phyloP scores from a whole-genome alignment of 1,140 invertebrate genomes.

The Drosophila neocordata region DNA sequence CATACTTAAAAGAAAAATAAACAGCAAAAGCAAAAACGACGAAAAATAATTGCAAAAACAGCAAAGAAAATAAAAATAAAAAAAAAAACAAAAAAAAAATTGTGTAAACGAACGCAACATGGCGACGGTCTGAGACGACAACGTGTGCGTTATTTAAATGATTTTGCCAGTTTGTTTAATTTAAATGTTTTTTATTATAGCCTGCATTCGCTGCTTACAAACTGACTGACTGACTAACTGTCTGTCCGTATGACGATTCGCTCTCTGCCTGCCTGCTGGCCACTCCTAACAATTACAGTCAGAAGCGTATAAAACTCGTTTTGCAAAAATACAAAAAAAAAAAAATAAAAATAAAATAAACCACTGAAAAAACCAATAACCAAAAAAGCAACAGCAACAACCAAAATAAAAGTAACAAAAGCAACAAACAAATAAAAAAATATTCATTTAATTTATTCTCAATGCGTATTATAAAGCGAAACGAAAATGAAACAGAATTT shows the following conservation, averaged over 20 bases:
- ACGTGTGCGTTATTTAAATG: slow-evolving; percentile 78
- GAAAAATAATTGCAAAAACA: slow-evolving; percentile 74
- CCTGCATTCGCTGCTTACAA: slow-evolving; percentile 45
- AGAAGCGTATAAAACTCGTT: slow-evolving; percentile 43
- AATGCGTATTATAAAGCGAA: slow-evolving; percentile 57
- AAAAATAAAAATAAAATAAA: slow-evolving; percentile 21
- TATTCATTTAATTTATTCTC: slow-evolving; percentile 68
- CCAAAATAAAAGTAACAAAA: slow-evolving; percentile 44
- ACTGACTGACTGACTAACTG: neutral
- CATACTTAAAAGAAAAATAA: slow-evolving; percentile 50
- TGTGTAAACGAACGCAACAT: slow-evolving; percentile 61
- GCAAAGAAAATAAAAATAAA: slow-evolving; percentile 43
- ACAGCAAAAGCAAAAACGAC: slow-evolving; percentile 65
- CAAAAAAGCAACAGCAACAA: slow-evolving; percentile 42
- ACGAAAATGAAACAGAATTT: slow-evolving; percentile 39
- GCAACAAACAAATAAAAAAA: slow-evolving; percentile 44
- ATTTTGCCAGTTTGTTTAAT: slow-evolving; percentile 70
- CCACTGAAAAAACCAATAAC: slow-evolving; percentile 16
- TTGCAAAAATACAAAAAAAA: slow-evolving; percentile 31
- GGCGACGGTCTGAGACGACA: slow-evolving; percentile 39
- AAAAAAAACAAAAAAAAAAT: slow-evolving; percentile 36
- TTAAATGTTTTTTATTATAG: slow-evolving; percentile 66
- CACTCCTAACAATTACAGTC: slow-evolving; percentile 51
- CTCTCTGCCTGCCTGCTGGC: slow-evolving; percentile 6
- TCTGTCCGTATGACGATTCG: neutral